A percentile compares a stretch with the other conserved stretches of the same genome.
Conservation (phyloP, 2,113 vertebrate species). For the Todiramphus chloris region DNA sequence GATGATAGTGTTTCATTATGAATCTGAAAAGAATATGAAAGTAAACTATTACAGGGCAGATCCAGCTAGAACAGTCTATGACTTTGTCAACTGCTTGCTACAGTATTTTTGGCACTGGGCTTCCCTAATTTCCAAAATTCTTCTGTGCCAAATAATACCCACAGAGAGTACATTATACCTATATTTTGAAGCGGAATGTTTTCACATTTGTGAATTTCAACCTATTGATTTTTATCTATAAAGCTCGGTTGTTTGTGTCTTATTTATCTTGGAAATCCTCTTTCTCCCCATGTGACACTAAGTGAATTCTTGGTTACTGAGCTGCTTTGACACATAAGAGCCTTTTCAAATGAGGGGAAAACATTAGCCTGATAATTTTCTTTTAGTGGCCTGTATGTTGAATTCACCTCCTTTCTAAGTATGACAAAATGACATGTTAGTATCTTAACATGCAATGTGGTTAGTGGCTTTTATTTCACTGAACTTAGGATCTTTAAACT, state of each 20-base stretch:
- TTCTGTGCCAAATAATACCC: not conserved
- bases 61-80: not conserved
- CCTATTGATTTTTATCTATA: not conserved
- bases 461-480: not conserved
- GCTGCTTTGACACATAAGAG: not conserved
- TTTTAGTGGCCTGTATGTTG: not conserved
- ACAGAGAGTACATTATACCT: not conserved
- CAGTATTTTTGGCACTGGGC: not conserved
- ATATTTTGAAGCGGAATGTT: not conserved
- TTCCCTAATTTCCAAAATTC: not conserved
- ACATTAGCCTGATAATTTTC: not conserved
- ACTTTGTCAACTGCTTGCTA: not conserved
- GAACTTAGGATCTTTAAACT: not conserved
- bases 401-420: not conserved
- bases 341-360: not conserved
- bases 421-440: not conserved
- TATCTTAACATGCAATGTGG: not conserved
- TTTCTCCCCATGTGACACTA: rapidly evolving
- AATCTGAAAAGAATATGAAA: not conserved
- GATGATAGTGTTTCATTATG: not conserved
- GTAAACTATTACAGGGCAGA: not conserved
- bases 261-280: not conserved
- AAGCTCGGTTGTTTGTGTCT: not conserved
- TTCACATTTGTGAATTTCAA: not conserved
- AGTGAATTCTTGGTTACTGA: not conserved